Base-by-base conservation (phyloP, 2,113 vertebrate genomes). In the Nothocercus julius region DNA sequence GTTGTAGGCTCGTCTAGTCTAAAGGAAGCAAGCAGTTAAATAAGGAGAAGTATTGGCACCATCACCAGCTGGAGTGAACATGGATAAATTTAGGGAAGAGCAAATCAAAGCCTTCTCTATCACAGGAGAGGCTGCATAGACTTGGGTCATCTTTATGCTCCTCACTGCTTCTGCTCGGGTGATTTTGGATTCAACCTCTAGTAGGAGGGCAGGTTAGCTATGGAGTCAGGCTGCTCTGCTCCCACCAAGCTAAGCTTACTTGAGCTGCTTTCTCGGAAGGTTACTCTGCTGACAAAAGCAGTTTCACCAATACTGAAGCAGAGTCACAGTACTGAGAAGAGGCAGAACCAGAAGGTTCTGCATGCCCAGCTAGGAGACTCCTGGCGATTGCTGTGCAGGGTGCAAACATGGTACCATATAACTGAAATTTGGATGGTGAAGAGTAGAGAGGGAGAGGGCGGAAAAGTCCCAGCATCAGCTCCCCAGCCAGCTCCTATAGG, bases 1-100 rank as follows among this genome's bases (percentile, higher is more conserved):
- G 30, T 13, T 0, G 38, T 56, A 27, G 79, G 22, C 28, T 94
- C 89, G 64, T 90, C 94, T 20, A 30, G 28, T n/a, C 97, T 97
- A 21, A 9, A 7, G 59, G 21, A 44, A 11, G 36, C 12, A 34
- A 62, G 42, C 4, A 16, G 7, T 87, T 25, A 14, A 45, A 44
- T 1, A 14, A 45, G 18, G 30, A 38, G 49, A 70, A 40, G 2
- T 51, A 34, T 3, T n/a, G 24, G 21, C 38, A 28, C 54, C 15
- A 3, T n/a, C 58, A 30, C 7, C 44, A 62, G 16, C 44, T 30
- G 34, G 73, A 75, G 61, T n/a, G 36, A 32, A 17, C 6, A 28
- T 19, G 30, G 51, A 27, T 64, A 58, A 30, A 45, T 61, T 28
- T n/a, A 45, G 47, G 51, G 34, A 17, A 63, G n/a, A 5, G 17